Percentiles rank a stretch among this genome's conserved stretches.
Conservation (phyloP, 1,140 invertebrate species). For the Tetranychus urticae region DNA sequence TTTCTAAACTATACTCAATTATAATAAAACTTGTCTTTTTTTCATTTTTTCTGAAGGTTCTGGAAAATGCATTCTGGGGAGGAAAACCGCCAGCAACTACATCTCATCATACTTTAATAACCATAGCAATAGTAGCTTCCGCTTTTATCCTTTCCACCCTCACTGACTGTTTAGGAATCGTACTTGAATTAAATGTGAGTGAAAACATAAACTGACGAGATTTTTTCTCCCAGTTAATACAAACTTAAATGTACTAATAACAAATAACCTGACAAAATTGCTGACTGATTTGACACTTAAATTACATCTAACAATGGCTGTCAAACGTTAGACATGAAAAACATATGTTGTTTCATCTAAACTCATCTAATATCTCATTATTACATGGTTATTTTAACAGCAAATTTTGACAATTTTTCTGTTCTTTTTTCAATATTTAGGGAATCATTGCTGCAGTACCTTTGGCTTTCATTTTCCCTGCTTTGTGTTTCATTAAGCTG, state of each 20-base stretch:
- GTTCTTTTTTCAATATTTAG: constrained; percentile 20
- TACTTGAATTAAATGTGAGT: constrained; percentile 57
- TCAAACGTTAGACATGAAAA: too few species aligned
- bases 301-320: too few species aligned
- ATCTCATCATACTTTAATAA: constrained; percentile 35
- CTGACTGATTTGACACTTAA: too few species aligned
- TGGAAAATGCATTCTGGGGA: constrained; percentile 23
- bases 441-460: constrained; percentile 60
- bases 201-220: too few species aligned
- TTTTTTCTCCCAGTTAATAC: too few species aligned
- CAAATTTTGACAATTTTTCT: background rate
- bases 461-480: constrained; percentile 56
- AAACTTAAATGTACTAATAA: too few species aligned
- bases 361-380: background rate
- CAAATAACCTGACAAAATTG: too few species aligned
- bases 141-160: constrained; percentile 54
- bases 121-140: constrained; percentile 38
- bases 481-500: constrained; percentile 49
- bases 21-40: background rate
- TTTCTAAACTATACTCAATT: background rate
- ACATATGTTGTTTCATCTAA: too few species aligned
- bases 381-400: constrained; percentile 9
- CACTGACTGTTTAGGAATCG: constrained; percentile 61
- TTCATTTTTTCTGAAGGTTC: constrained; percentile 16
- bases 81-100: constrained; percentile 26